phyloP scores from a whole-genome alignment of 2,113 vertebrate genomes.

The Brachionichthys hirsutus region DNA sequence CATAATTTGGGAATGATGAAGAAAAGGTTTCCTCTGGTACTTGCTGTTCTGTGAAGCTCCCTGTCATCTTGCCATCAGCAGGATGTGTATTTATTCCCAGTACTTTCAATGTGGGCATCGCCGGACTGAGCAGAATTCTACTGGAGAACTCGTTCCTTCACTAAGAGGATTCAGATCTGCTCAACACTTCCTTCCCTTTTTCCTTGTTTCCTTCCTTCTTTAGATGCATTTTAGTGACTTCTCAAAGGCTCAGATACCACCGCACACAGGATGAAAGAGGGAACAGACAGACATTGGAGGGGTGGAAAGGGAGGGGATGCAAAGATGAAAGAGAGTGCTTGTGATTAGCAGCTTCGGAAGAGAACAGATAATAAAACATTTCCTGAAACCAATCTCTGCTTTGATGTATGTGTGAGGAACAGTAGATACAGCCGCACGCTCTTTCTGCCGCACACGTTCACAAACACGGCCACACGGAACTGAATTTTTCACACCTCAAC shows the following conservation, averaged over 20 bases:
- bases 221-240: slow-evolving; percentile 5
- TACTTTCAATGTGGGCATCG: slow-evolving; percentile 20
- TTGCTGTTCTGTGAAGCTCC: slow-evolving; percentile 45
- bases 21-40: slow-evolving; percentile 49
- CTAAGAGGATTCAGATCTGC: neutral
- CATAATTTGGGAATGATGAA: slow-evolving; percentile 72
- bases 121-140: slow-evolving; percentile 25
- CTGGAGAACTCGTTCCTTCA: slow-evolving; percentile 22
- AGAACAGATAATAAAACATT: slow-evolving; percentile 71
- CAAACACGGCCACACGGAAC: slow-evolving; percentile 9
- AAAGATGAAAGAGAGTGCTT: slow-evolving; percentile 72
- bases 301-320: slow-evolving; percentile 48
- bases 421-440: slow-evolving; percentile 11
- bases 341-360: slow-evolving; percentile 73
- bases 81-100: slow-evolving; percentile 18
- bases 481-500: slow-evolving; percentile 8
- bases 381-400: slow-evolving; percentile 72
- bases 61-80: slow-evolving; percentile 32
- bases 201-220: neutral
- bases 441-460: slow-evolving; percentile 7
- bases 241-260: slow-evolving; percentile 8
- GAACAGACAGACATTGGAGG: slow-evolving; percentile 38
- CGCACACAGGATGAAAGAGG: slow-evolving; percentile 11
- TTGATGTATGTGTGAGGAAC: slow-evolving; percentile 55
- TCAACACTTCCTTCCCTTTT: slow-evolving; percentile 5